Base-by-base conservation (phyloP, 2,888 invertebrate genomes). In the Matsumyia berberina region DNA sequence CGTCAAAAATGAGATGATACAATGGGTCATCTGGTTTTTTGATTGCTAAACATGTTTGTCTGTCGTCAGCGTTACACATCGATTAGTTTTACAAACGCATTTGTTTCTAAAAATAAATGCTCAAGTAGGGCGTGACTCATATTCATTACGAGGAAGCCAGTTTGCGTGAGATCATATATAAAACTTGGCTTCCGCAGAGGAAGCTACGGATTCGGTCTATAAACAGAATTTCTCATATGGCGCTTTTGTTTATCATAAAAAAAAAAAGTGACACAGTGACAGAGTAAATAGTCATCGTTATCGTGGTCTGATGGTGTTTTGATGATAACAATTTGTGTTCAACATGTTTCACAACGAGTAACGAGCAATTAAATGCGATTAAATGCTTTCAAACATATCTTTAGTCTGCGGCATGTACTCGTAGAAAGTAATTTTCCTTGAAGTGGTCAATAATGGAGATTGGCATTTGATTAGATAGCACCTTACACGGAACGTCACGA, bases 81-180 rank as follows among this genome's bases (percentile, higher is more conserved):
- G 9, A 35, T 55, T 42, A 7, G 11, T 33, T 55, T 33, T 6
- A 58, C 58, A 4, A 42, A 46, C 60, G 42, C 44, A 44, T 39
- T 33, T 15, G 58, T 19, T 9, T 5, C 77, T 60, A 60, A 35
- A 77, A 69, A 60, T 67, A 69, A 29, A 31, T 8, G 7, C 15
- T 33, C 8, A 67, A 58, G 33, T 53, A 6, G 37, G 12, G 2
- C 11, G 17, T 78, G 83, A 83, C 12, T 78, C 83, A 82, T 29
- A n/a, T 33, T 12, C 11, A 33, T 51, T 51, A 67, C 46, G 39
- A 24, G 37, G 44, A 70, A 70, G 51, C 64, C 76, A 29, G 42
- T 51, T 57, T 39, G 60, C 9, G 37, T 74, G 42, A 62, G 39
- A 33, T 69, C 51, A 60, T 57, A 33, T 12, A 39, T 37, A 31